Evolutionary conservation across 2,888 invertebrate genomes (phyloP).

Genomic region (Platyscelio sp.): DNA sequence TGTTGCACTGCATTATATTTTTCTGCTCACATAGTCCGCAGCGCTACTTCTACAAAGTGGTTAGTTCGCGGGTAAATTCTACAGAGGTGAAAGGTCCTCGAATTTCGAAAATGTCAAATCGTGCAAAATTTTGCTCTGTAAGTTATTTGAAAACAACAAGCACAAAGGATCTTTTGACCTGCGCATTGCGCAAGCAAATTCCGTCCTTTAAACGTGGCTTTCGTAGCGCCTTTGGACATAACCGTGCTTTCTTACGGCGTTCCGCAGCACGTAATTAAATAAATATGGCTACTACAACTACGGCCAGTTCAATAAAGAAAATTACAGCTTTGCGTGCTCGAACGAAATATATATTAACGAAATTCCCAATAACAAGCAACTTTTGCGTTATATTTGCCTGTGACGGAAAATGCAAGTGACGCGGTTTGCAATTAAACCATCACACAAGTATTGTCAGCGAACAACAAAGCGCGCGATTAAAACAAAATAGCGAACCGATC

Average conservation of each 20-base stretch:
- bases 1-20: too few species aligned
- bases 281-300: slow-evolving; percentile 46
- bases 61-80: not conserved
- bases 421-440: slow-evolving; percentile 10
- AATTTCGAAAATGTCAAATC: slow-evolving; percentile 30
- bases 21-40: too few species aligned
- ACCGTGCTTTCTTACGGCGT: slow-evolving; percentile 51
- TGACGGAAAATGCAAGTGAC: too few species aligned
- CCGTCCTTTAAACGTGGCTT: slow-evolving; percentile 52
- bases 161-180: slow-evolving; percentile 64
- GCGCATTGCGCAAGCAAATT: slow-evolving; percentile 48
- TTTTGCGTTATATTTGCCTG: slow-evolving; percentile 14
- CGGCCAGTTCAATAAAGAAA: slow-evolving; percentile 55
- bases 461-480: too few species aligned
- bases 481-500: too few species aligned
- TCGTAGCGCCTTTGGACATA: slow-evolving; percentile 48
- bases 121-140: slow-evolving; percentile 24
- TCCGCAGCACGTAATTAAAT: slow-evolving; percentile 61
- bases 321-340: slow-evolving; percentile 25
- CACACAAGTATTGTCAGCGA: too few species aligned
- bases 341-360: slow-evolving; percentile 57
- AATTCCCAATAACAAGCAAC: slow-evolving; percentile 11
- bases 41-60: not conserved
- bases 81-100: slow-evolving; percentile 14
- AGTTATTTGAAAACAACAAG: slow-evolving; percentile 59